Evolutionary conservation across 2,888 invertebrate genomes (phyloP).

Genomic region (Lamellibrachia columna): DNA sequence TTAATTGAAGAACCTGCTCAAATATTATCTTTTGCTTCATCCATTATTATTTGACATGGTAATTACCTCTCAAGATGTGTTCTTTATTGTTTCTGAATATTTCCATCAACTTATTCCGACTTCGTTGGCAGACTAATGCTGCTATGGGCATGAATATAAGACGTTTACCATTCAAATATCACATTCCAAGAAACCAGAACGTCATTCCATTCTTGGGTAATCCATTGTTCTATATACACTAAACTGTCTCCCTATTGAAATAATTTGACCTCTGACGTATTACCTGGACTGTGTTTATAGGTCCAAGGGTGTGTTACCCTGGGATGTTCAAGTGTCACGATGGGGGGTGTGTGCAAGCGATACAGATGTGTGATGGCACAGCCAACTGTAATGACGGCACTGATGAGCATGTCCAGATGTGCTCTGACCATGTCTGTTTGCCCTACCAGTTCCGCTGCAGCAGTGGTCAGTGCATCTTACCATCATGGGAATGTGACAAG

Average conservation of each 20-base stretch:
- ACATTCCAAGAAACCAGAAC: no score
- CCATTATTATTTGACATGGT: constrained; percentile 19
- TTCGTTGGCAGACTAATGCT: no score
- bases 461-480: constrained; percentile 36
- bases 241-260: no score
- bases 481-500: constrained; percentile 36
- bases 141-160: no score
- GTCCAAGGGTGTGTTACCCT: constrained; percentile 38
- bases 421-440: constrained; percentile 29
- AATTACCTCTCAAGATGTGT: no score
- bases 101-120: no score
- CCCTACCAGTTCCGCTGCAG: constrained; percentile 34
- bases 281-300: constrained; percentile 3
- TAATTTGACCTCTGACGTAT: neutral
- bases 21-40: neutral
- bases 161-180: no score
- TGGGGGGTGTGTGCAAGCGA: constrained; percentile 8
- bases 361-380: constrained; percentile 52
- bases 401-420: constrained; percentile 51
- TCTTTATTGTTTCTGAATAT: no score
- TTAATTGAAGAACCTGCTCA: no score
- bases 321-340: constrained; percentile 67
- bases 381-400: constrained; percentile 53
- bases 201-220: no score
- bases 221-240: no score